Conservation (phyloP, 2,888 invertebrate genomes). For the Polymixis flavicincta region DNA sequence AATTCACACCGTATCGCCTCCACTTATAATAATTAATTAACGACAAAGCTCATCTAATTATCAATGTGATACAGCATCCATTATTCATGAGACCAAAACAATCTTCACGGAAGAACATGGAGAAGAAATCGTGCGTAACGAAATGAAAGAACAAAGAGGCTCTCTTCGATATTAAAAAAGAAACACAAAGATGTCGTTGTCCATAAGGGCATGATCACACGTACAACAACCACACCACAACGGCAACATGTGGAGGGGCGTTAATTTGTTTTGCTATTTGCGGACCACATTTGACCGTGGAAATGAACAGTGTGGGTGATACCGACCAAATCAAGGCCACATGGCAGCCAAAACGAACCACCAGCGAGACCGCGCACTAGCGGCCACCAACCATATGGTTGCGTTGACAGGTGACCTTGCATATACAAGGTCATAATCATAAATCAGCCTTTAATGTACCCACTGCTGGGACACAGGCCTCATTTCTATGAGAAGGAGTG, state of each 20-base stretch:
- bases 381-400: no score
- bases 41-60: constrained; percentile 55
- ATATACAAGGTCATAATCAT: no score
- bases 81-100: constrained; percentile 54
- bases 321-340: not conserved
- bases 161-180: constrained; percentile 47
- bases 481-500: no score
- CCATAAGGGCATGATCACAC: not conserved
- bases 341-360: not conserved
- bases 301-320: not conserved
- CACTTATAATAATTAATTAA: constrained; percentile 50
- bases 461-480: no score
- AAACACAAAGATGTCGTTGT: constrained; percentile 43
- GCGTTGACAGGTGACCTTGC: no score
- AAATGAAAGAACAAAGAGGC: constrained; percentile 33
- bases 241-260: not conserved
- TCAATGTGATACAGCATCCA: constrained; percentile 45
- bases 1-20: constrained; percentile 35
- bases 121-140: constrained; percentile 44
- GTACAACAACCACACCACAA: not conserved
- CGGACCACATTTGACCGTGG: not conserved
- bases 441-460: no score
- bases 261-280: no score
- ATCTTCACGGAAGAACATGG: constrained; percentile 32
- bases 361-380: not conserved